phyloP scores from a whole-genome alignment of 2,888 invertebrate genomes.

The Tiliacea aurago region DNA sequence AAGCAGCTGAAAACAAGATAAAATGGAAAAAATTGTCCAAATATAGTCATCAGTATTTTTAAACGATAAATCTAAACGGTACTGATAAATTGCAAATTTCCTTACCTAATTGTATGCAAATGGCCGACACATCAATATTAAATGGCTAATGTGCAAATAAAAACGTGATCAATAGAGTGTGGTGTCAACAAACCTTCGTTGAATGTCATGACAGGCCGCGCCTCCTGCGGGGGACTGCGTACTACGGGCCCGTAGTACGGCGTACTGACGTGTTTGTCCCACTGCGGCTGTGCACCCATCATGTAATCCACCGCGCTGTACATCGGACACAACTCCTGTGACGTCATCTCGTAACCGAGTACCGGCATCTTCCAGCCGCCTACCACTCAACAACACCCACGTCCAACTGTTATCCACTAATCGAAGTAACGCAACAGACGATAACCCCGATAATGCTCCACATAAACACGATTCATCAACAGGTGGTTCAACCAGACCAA shows the following conservation, averaged over 20 bases:
- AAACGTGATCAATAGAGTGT: slow-evolving; percentile 30
- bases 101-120: slow-evolving; percentile 34
- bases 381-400: slow-evolving; percentile 71
- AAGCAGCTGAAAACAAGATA: slow-evolving; percentile 49
- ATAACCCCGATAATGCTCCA: slow-evolving; percentile 72
- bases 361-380: slow-evolving; percentile 85
- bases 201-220: slow-evolving; percentile 56
- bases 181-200: slow-evolving; percentile 76
- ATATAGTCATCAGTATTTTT: slow-evolving; percentile 44
- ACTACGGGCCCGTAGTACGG: slow-evolving; percentile 75
- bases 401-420: slow-evolving; percentile 74
- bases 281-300: slow-evolving; percentile 72
- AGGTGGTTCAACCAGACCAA: slow-evolving; percentile 80
- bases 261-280: slow-evolving; percentile 80
- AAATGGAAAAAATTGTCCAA: slow-evolving; percentile 16
- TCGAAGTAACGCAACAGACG: slow-evolving; percentile 68
- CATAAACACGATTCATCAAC: slow-evolving; percentile 70
- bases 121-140: slow-evolving; percentile 28
- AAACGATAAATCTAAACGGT: not conserved
- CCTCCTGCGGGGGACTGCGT: slow-evolving; percentile 70
- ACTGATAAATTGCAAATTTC: slow-evolving; percentile 18
- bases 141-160: slow-evolving; percentile 32
- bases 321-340: slow-evolving; percentile 82
- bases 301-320: slow-evolving; percentile 79
- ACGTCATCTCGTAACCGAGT: slow-evolving; percentile 83